Evolutionary conservation across 1,140 invertebrate genomes (phyloP), one percentile per base, ranked within the genome.

Genomic region (Trachymyrmex septentrionalis): DNA sequence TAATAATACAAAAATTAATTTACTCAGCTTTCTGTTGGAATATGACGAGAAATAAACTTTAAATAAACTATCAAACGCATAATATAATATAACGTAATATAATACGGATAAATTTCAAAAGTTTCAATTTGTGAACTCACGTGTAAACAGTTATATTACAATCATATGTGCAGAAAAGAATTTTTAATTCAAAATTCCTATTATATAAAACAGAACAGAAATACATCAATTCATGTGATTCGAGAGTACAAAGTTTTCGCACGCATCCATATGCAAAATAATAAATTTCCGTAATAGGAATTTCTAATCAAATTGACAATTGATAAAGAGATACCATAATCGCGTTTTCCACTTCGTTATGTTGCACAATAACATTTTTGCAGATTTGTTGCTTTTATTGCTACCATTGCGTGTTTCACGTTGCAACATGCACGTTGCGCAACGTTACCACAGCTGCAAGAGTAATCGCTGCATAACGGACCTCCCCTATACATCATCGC

Each of bases 401-500:
- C 61, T 76, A 50, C n/a, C 0, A 5, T 10, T 44, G 38, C 3
- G n/a, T 44, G 57, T 38, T 48, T 85, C 30, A 5, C 12, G 57
- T 53, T 76, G 57, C 77, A 27, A 30, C 27, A 5, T 24, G 77
- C 30, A 30, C 21, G 24, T 44, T 19, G 53, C 24, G 55, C 53
- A 64, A 84, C 24, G 80, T 14, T 50, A 63, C 66, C 57, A 38
- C 66, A 84, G 69, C 53, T 61, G 69, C 38, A 73, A 59, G 57
- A 84, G 72, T 73, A 72, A 84, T 73, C 16, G 55, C n/a, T 57
- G 55, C 55, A 50, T 84, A 61, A 66, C 44, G 21, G 21, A 85
- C 44, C n/a, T 44, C 53, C 44, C 44, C 61, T 75, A 75, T 85
- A 48, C 24, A 48, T 82, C 80, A 82, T 73, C 67, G 34, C 78